Evolutionary conservation across 2,113 vertebrate species (phyloP), one percentile per base, ranked within the genome.

Genomic region (Anoplopoma fimbria): DNA sequence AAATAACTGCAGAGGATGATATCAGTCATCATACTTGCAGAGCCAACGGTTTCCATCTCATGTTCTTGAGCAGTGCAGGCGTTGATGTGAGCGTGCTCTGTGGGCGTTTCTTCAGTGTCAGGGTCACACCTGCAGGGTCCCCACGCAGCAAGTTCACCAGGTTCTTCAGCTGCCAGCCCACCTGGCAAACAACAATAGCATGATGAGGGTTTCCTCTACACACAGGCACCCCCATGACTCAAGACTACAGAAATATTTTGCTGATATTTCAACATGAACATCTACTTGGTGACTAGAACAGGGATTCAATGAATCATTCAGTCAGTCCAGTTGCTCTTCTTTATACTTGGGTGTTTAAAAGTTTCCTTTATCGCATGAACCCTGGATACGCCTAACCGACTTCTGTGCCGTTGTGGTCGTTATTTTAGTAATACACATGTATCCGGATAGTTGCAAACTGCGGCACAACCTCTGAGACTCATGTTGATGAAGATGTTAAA

Each of bases 111-210:
- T 96, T 96, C 80, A 96, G 87, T 0, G 95, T 95, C 79, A 95
- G 88, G 53, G 91, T 95, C 58, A 95, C 95, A 29, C 95, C 95
- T 13, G 93, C 93, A 13, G 95, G 94, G 86, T 95, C 95, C 21
- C 95, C 94, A 75, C 95, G 95, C 90, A 96, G 71, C 71, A 93
- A 86, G 83, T 95, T 95, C 55, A 96, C 95, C 76, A 96, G 69
- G 82, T 96, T 96, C 88, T 95, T 95, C 84, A 96, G 83, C 91
- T 96, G 95, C 95, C 95, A 96, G 87, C 95, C 95, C 93, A 96
- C 95, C 95, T 96, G 63, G 13, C 21, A 45, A 33, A 83, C 79
- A 62, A 71, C 15, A 69, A 78, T 0, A 83, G 29, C 36, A 6
- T 9, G 2, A 47, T 10, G 19, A 60, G 64, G 19, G 42, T 51